A percentile compares a stretch with the other conserved stretches of the same genome.
phyloP scores from a whole-genome alignment of 2,888 invertebrate species.

The Drosophila yooni region DNA sequence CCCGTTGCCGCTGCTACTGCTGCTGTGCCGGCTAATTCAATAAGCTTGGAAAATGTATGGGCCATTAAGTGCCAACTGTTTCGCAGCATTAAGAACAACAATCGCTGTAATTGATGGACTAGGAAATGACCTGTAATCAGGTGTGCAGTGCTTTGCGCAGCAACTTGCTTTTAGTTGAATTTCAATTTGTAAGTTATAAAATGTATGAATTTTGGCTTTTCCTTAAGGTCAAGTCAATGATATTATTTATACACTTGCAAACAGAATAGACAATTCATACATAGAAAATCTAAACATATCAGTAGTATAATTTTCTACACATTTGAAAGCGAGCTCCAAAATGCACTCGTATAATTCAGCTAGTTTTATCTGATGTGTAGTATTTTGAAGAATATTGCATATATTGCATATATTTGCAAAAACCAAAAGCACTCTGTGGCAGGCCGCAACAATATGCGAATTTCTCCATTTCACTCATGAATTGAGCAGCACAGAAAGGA shows the following conservation, averaged over 20 bases:
- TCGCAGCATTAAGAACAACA: neutral
- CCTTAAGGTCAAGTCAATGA: neutral
- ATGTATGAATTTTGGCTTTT: neutral
- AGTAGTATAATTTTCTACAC: too few species aligned
- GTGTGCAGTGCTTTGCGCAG: neutral
- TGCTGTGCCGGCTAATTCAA: conserved; percentile 59
- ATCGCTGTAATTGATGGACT: neutral
- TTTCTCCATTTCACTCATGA: conserved; percentile 30
- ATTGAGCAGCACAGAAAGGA: conserved; percentile 22
- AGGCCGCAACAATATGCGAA: conserved; percentile 25
- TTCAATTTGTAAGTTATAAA: neutral
- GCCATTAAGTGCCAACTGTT: conserved; percentile 35
- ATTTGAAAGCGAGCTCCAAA: neutral
- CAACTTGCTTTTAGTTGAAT: neutral
- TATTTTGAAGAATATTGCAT: conserved; percentile 52
- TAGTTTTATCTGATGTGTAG: conserved; percentile 23
- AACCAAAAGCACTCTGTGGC: conserved; percentile 19
- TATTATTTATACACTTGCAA: neutral
- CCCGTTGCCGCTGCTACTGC: conserved; percentile 3
- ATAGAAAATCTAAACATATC: neutral
- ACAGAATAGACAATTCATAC: neutral
- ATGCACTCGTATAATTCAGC: conserved; percentile 6
- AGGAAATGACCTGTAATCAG: neutral
- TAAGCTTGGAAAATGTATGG: conserved; percentile 55
- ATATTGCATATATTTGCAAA: conserved; percentile 21